Conservation (phyloP, 2,888 invertebrate species). For the Synergus umbraculus region DNA sequence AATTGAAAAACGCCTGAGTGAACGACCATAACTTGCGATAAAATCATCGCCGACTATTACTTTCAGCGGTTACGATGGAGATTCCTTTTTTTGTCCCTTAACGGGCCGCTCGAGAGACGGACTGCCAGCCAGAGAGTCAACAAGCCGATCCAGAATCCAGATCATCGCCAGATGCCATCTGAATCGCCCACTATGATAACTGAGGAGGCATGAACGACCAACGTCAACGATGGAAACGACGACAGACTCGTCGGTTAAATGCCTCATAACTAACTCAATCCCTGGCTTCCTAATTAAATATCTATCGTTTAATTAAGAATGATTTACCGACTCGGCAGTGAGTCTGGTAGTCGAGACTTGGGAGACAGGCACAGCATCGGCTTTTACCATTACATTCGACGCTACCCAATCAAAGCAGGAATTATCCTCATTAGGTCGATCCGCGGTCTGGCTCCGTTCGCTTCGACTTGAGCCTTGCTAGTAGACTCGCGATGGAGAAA, state of each 20-base stretch:
- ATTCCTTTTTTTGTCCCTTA: slow-evolving; percentile 29
- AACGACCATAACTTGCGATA: slow-evolving; percentile 22
- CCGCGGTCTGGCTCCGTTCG: slow-evolving; percentile 58
- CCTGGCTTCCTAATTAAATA: slow-evolving; percentile 72
- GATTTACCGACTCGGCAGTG: slow-evolving; percentile 68
- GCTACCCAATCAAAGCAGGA: slow-evolving; percentile 75
- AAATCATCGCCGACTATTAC: slow-evolving; percentile 30
- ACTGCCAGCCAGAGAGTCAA: neutral
- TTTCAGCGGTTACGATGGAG: slow-evolving; percentile 18
- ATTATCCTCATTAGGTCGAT: slow-evolving; percentile 76
- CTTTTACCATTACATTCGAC: slow-evolving; percentile 62
- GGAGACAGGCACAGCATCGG: slow-evolving; percentile 53
- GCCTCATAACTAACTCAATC: slow-evolving; percentile 73
- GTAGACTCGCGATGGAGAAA: slow-evolving; percentile 24
- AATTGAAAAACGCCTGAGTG: slow-evolving; percentile 9
- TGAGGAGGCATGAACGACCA: slow-evolving; percentile 43
- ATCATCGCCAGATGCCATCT: slow-evolving; percentile 69
- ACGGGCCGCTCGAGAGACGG: slow-evolving; percentile 9
- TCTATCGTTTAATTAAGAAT: slow-evolving; percentile 77
- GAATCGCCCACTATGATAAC: slow-evolving; percentile 72
- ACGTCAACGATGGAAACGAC: slow-evolving; percentile 23
- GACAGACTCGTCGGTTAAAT: slow-evolving; percentile 53
- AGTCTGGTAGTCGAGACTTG: slow-evolving; percentile 42
- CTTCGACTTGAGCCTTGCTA: slow-evolving; percentile 48
- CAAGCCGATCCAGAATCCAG: slow-evolving; percentile 51